Base-by-base conservation (phyloP, 1,140 invertebrate genomes). In the Lamellibrachia luymesi region DNA sequence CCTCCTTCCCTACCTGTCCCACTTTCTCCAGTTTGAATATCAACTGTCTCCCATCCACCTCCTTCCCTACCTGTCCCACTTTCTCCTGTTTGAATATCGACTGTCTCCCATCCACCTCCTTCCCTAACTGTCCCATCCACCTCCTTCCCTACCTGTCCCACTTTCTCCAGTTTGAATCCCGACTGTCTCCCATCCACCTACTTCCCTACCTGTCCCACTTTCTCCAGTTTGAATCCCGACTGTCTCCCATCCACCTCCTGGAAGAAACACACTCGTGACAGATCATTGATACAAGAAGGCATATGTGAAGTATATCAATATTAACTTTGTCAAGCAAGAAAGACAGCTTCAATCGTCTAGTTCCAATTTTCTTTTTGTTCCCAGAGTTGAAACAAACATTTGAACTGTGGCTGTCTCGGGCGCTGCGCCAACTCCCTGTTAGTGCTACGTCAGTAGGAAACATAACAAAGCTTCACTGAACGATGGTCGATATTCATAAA, bases 11-110 rank as follows among this genome's bases (percentile, higher is more conserved):
- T 94, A 95, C 95, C 94, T 96, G 96, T 0, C 98, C 98, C 92
- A 99, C 97, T 95, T 98, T 97, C 96, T 99, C 98, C 94, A 99
- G 96, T 96, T 98, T 96, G 91, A 95, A 98, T 97, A 96, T 97
- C 97, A 64, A 97, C 96, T 94, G 97, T 97, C 96, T 96, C 90
- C 89, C 64, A 10, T 93, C 92, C 97, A 96, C 4, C 50, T 92
- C 51, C 52, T 92, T 38, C 38, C 38, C 38, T 38, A 38, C 38
- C 0, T 91, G 50, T 91, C 50, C 50, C 38, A 49, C 38, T n/a
- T 22, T 4, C 25, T 13, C 90, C 10, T 0, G 92, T 4, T n/a
- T 38, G 38, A 89, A 2, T 8, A 4, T 17, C 92, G 25, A 49
- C 92, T 22, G 27, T 38, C 38, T 38, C 2, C 25, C 38, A 90